Conservation (phyloP, 2,113 vertebrate genomes). For the Xenopus tropicalis region DNA sequence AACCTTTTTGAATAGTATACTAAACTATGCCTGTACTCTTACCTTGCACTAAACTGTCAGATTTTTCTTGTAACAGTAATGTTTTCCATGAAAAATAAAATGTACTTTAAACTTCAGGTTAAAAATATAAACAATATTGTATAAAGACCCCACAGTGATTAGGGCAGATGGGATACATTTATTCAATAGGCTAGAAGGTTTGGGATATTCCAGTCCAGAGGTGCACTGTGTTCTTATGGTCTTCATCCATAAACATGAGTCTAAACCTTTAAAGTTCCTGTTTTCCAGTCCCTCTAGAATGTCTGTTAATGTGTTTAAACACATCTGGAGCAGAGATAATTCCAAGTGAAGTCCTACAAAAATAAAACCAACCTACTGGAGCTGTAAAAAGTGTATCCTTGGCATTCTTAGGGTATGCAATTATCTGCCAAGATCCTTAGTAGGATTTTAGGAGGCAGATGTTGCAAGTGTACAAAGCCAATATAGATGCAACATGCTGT, state of each 20-base stretch:
- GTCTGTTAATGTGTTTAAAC: constrained; percentile 16
- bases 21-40: too few relatives aligned
- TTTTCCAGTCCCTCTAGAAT: constrained; percentile 13
- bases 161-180: not conserved
- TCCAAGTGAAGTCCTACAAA: constrained; percentile 28
- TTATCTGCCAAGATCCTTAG: constrained; percentile 18
- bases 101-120: too few relatives aligned
- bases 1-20: too few relatives aligned
- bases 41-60: too few relatives aligned
- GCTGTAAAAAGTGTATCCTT: constrained; percentile 25
- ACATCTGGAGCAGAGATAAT: constrained; percentile 27
- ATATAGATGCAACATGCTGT: constrained; percentile 11
- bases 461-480: constrained; percentile 7
- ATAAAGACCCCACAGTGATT: not conserved
- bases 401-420: constrained; percentile 17
- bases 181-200: not conserved
- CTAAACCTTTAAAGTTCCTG: not conserved
- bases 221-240: not conserved
- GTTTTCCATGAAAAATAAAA: not conserved
- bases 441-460: constrained; percentile 24
- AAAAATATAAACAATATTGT: too few relatives aligned
- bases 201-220: not conserved
- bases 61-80: too few relatives aligned
- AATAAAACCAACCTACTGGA: constrained; percentile 29
- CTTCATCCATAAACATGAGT: constrained; percentile 2